Conservation (phyloP, 2,888 invertebrate species). For the Troilus luridus region DNA sequence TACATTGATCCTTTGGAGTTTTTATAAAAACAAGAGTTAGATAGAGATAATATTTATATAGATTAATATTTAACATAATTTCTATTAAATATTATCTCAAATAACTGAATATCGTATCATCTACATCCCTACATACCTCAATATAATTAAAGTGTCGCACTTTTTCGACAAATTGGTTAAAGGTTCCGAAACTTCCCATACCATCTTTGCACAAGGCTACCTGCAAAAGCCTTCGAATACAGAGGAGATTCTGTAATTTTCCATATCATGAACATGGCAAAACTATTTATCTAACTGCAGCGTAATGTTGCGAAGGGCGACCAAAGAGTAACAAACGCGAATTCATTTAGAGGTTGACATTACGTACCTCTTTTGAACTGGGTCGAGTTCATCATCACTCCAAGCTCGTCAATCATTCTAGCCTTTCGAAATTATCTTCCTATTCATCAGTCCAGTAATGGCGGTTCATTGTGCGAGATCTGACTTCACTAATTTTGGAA, state of each 20-base stretch:
- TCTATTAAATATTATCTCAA: too few species aligned
- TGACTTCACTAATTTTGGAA: not conserved
- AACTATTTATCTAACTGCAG: not conserved
- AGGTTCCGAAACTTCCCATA: not conserved
- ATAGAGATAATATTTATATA: too few species aligned
- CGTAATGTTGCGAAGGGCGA: not conserved
- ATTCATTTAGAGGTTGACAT: not conserved
- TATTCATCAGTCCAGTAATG: not conserved
- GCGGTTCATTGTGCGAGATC: not conserved
- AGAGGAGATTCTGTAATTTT: not conserved
- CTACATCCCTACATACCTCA: too few species aligned
- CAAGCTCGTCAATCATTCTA: not conserved
- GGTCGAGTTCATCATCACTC: not conserved
- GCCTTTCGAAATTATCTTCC: slow-evolving; percentile 19
- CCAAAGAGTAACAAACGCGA: not conserved
- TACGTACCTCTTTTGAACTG: not conserved
- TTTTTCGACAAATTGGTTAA: too few species aligned
- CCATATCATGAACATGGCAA: not conserved
- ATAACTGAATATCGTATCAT: too few species aligned
- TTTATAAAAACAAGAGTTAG: too few species aligned
- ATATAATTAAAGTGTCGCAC: too few species aligned
- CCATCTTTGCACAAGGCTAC: not conserved
- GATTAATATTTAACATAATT: too few species aligned
- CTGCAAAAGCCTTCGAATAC: not conserved
- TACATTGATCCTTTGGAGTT: too few species aligned